Evolutionary conservation across 30 jellyfish, hydroid and myxozoan species (phyloP).

Genomic region (Hydractinia symbiolongicarpus): DNA sequence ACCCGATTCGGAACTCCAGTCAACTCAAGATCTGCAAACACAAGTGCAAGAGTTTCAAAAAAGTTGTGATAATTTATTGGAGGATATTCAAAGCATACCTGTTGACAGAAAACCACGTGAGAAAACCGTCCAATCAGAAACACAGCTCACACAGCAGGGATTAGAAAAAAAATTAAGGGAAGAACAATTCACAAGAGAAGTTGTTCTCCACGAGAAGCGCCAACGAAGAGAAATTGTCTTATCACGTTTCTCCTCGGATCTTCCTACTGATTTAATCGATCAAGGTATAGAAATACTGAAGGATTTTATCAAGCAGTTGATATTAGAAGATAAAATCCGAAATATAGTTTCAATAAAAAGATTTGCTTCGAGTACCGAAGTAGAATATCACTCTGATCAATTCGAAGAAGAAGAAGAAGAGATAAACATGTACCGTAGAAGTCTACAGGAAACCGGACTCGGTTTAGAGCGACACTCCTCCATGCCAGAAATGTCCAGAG

Average conservation of each 20-base stretch:
- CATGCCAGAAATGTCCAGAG: constrained; percentile 42
- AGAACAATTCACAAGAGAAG: not conserved
- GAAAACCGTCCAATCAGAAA: not conserved
- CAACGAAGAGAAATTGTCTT: not conserved
- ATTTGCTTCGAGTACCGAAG: not conserved
- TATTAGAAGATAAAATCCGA: not conserved
- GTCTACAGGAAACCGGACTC: constrained; percentile 7
- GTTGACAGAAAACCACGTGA: not conserved
- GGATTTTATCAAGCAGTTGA: constrained; percentile 11
- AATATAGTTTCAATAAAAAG: not conserved
- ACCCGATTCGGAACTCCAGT: no score
- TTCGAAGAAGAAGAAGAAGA: constrained; percentile 7
- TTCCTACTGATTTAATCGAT: not conserved
- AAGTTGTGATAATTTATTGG: not conserved
- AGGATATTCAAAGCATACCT: constrained; percentile 11
- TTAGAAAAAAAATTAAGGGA: not conserved
- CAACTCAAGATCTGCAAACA: no score
- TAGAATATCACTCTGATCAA: constrained; percentile 4
- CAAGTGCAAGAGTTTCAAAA: constrained; percentile 9
- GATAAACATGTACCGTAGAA: constrained; percentile 16
- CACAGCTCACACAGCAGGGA: not conserved
- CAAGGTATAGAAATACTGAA: constrained; percentile 1
- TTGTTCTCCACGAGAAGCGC: not conserved
- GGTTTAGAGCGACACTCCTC: constrained; percentile 32
- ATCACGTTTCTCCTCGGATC: not conserved